Conservation (phyloP, 2,797 vertebrate genomes). For the Heteromormyrus szaboi region DNA sequence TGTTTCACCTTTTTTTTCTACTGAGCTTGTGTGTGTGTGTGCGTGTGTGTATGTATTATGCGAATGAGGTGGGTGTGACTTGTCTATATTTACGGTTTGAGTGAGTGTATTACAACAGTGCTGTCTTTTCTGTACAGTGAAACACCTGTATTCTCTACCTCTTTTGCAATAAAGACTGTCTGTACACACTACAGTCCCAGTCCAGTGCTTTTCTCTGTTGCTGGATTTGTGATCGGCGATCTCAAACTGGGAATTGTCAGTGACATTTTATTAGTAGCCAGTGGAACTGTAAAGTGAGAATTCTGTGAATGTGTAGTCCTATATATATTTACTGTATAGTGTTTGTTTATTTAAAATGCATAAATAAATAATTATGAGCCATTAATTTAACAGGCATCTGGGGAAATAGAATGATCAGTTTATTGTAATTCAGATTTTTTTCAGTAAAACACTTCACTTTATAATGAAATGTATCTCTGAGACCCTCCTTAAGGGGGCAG, state of each 20-base stretch:
- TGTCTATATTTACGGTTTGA: conserved; percentile 57
- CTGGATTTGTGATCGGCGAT: neutral
- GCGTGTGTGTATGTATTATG: conserved; percentile 38
- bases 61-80: conserved; percentile 50
- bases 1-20: conserved; percentile 41
- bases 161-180: conserved; percentile 78
- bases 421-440: neutral
- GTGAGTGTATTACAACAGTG: conserved; percentile 64
- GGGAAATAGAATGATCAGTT: neutral
- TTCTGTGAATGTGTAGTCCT: neutral
- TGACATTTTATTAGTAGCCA: neutral
- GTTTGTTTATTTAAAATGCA: conserved; percentile 1
- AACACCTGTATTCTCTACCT: conserved; percentile 79
- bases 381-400: neutral
- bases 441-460: neutral
- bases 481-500: neutral
- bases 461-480: neutral
- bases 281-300: neutral
- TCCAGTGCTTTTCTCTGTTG: neutral
- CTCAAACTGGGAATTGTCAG: neutral
- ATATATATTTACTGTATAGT: neutral
- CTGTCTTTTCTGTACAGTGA: conserved; percentile 77
- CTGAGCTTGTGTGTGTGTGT: conserved; percentile 3
- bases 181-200: conserved; percentile 57
- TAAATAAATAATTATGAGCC: neutral